Base-by-base conservation (phyloP, 2,888 invertebrate genomes). In the Phortica okadai region DNA sequence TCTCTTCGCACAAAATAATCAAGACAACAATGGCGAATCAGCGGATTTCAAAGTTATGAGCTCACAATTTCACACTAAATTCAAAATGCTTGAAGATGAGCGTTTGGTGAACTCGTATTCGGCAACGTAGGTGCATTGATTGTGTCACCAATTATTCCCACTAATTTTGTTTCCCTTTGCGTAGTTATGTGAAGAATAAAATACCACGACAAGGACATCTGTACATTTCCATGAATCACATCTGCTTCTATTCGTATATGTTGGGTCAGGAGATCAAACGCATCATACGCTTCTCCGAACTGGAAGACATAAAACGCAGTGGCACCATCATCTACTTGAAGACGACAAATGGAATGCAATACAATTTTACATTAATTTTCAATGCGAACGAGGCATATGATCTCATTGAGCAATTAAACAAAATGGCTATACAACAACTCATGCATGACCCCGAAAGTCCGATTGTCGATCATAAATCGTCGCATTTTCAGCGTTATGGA, bases 121-220 rank as follows among this genome's bases (percentile, higher is more conserved):
- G 14, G 97, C 97, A 93, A 96, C 96, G 98, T 98, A 93, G 92
- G 92, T 79, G 16, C 56, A 8, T 58, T 45, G 56, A 42, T 75
- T 56, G 33, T 58, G 0, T 41, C 66, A 56, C 14, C 25, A 25
- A 21, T 16, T 10, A 4, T 67, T 44, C 8, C 7, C 41, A 74
- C 70, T 11, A 70, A 33, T 33, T 56, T n/a, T 8, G 1, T n/a
- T 1, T 14, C 56, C 16, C 1, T 21, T 25, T 4, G 5, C 25
- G 6, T 11, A 98, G 98, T 89, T 98, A 97, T 89, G 97, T 97
- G 95, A 98, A 97, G 92, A 96, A 97, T 54, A 95, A 95, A 90
- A 93, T 99, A 83, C 99, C 98, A 0, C 93, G 97, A n/a, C 99
- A 99, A 92, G 99, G 99, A 50, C 97, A 98, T 95, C 93, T 99